These are phyloP conservation scores for Coleophora flavipennella DNA, from an alignment of 2,888 invertebrate species.

Conservation along the genomic window DNA sequence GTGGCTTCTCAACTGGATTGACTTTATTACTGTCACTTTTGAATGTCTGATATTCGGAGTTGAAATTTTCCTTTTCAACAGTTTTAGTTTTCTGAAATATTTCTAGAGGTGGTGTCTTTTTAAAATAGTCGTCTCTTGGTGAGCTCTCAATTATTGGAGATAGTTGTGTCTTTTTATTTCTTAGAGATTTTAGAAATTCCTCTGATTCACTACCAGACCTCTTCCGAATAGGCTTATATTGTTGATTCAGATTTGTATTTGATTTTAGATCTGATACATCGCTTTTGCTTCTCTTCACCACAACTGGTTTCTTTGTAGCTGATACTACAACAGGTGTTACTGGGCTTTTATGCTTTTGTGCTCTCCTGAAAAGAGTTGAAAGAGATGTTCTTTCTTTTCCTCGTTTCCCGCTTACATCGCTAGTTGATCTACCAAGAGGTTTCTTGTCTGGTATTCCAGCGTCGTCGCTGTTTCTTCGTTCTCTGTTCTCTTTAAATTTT, in stretches of 20 bases:
- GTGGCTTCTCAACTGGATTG: conserved; percentile 63
- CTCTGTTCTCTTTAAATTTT: conserved; percentile 61
- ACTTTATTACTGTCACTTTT: conserved; percentile 48
- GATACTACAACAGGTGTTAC: conserved; percentile 61
- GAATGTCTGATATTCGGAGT: conserved; percentile 32
- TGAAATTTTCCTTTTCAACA: conserved; percentile 35
- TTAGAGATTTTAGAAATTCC: conserved; percentile 65
- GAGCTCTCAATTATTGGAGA: conserved; percentile 86
- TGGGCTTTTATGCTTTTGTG: conserved; percentile 66
- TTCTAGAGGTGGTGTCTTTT: conserved; percentile 55
- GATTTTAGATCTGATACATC: conserved; percentile 77
- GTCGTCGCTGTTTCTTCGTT: conserved; percentile 71
- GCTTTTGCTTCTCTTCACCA: conserved; percentile 75
- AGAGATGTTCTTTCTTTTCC: conserved; percentile 74
- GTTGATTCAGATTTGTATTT: conserved; percentile 50
- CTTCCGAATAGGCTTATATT: conserved; percentile 67
- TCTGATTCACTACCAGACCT: conserved; percentile 75
- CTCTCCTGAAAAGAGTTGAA: conserved; percentile 77
- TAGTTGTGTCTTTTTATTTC: conserved; percentile 77
- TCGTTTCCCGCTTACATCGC: conserved; percentile 66
- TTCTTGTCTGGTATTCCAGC: conserved; percentile 47
- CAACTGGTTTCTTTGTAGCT: conserved; percentile 43
- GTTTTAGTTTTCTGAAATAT: conserved; percentile 48
- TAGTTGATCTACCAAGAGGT: conserved; percentile 68
- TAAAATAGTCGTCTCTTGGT: conserved; percentile 80